Evolutionary conservation across 1,140 invertebrate species (phyloP).

Genomic region (Pomacea maculata): DNA sequence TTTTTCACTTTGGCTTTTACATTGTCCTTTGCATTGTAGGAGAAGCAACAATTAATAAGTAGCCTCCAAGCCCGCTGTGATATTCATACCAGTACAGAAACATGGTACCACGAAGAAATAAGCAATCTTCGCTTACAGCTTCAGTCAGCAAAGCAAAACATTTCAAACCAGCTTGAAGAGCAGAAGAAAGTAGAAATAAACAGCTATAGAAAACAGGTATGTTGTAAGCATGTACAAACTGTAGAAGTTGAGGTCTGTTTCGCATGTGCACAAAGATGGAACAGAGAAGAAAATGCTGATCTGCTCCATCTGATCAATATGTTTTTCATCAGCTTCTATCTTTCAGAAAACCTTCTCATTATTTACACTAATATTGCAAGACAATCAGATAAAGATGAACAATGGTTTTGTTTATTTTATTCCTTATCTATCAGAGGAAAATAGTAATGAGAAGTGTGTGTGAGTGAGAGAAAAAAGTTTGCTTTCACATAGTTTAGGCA

Average conservation of each 20-base stretch:
- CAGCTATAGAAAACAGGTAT: constrained; percentile 29
- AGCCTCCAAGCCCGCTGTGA: constrained; percentile 23
- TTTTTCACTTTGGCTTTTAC: background rate
- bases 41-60: constrained; percentile 30
- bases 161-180: constrained; percentile 20
- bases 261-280: too few species aligned
- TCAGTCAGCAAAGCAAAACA: background rate
- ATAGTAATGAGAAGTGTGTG: too few species aligned
- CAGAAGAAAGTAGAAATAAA: constrained; percentile 19
- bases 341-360: too few species aligned
- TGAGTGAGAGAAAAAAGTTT: background rate
- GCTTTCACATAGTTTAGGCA: background rate
- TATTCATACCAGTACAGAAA: constrained; percentile 20
- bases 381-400: too few species aligned
- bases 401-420: too few species aligned
- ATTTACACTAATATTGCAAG: too few species aligned
- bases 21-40: constrained; percentile 5
- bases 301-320: too few species aligned
- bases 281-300: too few species aligned
- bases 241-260: too few species aligned
- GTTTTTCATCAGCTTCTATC: too few species aligned
- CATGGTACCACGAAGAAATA: constrained; percentile 36
- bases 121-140: constrained; percentile 26
- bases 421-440: too few species aligned
- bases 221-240: too few species aligned